These are phyloP conservation scores for Gallinago jamesoni DNA, from an alignment of 2,113 vertebrate species.

Conservation along the genomic window DNA sequence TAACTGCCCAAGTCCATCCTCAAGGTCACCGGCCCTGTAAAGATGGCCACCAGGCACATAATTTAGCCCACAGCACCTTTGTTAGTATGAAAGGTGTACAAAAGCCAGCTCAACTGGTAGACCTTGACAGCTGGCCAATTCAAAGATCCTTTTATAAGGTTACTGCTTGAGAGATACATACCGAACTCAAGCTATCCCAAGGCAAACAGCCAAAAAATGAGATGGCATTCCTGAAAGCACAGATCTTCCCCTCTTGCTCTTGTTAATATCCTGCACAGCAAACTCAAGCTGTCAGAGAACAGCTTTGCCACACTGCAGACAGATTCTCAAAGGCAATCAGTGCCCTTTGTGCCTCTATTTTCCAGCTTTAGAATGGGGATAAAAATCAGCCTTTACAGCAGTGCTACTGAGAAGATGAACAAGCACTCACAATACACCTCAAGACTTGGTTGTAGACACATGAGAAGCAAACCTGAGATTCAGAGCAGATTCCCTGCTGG, in stretches of 20 bases:
- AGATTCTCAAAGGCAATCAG: neutral
- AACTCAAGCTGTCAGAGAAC: neutral
- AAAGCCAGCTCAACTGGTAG: neutral
- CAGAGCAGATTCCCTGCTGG: neutral
- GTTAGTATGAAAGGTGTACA: neutral
- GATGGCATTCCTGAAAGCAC: neutral
- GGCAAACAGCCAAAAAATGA: neutral
- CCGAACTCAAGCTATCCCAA: neutral
- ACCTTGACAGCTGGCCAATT: neutral
- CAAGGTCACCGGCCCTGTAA: neutral
- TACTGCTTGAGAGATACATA: neutral
- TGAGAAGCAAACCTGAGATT: neutral
- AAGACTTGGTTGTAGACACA: neutral
- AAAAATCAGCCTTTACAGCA: neutral
- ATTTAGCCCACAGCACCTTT: neutral
- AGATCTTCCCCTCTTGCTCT: neutral
- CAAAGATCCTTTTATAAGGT: neutral
- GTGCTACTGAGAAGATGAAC: neutral
- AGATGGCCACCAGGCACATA: neutral
- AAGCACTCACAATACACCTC: neutral
- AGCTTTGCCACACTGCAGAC: neutral
- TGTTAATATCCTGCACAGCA: neutral
- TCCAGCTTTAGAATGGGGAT: neutral
- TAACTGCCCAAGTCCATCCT: neutral
- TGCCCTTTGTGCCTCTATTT: neutral